Evolutionary conservation across 2,888 invertebrate genomes (phyloP).

Genomic region (Melanotus villosus): DNA sequence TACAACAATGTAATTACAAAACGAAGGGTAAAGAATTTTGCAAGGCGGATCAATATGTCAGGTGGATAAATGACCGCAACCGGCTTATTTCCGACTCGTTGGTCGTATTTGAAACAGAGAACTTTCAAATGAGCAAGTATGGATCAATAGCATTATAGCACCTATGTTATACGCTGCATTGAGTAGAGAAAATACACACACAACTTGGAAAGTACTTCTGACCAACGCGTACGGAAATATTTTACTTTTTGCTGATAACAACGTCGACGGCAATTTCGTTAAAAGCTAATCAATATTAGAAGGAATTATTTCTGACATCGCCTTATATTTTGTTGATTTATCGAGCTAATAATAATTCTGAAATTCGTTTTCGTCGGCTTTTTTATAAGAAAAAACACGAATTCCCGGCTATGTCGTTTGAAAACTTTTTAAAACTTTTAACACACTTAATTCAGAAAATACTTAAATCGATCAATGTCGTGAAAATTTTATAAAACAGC

Average conservation of each 20-base stretch:
- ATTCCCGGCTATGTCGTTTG: too few species aligned
- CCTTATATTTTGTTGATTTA: background rate
- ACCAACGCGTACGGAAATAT: too few species aligned
- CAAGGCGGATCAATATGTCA: conserved; percentile 36
- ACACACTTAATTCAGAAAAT: too few species aligned
- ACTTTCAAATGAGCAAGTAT: conserved; percentile 40
- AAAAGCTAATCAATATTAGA: conserved; percentile 8
- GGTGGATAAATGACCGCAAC: conserved; percentile 43
- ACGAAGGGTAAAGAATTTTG: conserved; percentile 16
- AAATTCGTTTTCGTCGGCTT: too few species aligned
- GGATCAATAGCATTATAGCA: conserved; percentile 33
- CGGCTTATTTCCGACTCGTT: conserved; percentile 34
- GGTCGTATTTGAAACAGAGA: conserved; percentile 28
- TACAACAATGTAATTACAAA: conserved; percentile 18
- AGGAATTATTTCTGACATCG: conserved; percentile 4
- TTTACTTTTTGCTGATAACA: conserved; percentile 5
- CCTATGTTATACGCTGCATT: conserved; percentile 24
- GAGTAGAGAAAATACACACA: background rate
- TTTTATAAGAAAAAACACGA: too few species aligned
- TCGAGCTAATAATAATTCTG: too few species aligned
- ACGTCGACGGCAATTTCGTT: conserved; percentile 16
- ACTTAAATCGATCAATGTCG: too few species aligned
- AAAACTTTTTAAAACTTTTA: too few species aligned
- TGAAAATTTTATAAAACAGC: too few species aligned
- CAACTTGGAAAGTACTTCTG: too few species aligned